Percentiles rank a stretch among this genome's conserved stretches.
Conservation (phyloP, 2,113 vertebrate species). For the Pelecanus crispus region DNA sequence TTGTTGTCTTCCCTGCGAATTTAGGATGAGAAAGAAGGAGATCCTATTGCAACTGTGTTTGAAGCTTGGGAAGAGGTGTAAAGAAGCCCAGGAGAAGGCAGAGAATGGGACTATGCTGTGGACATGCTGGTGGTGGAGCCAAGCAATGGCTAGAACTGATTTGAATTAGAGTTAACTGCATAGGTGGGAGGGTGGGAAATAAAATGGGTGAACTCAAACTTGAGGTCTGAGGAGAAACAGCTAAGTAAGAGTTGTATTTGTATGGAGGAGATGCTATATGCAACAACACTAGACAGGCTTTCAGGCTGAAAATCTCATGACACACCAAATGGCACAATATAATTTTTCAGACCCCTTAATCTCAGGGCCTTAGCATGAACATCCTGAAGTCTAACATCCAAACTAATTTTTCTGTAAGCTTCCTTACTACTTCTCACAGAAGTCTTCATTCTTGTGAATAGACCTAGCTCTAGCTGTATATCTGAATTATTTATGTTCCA, state of each 20-base stretch:
- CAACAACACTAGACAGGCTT: background rate
- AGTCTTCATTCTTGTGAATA: background rate
- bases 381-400: background rate
- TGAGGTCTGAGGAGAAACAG: background rate
- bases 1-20: background rate
- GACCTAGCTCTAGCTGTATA: background rate
- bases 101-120: background rate
- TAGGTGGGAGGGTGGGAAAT: background rate
- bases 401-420: background rate
- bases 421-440: background rate
- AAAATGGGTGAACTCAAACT: background rate
- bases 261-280: background rate
- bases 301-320: background rate
- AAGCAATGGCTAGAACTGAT: background rate
- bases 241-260: background rate
- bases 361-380: background rate
- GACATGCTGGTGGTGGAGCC: background rate
- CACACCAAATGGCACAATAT: background rate
- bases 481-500: background rate
- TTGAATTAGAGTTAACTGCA: background rate
- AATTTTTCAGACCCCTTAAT: background rate
- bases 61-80: background rate
- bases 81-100: background rate
- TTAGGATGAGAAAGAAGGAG: background rate
- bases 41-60: background rate